Evolutionary conservation across 2,888 invertebrate species (phyloP), one percentile per base, ranked within the genome.

Genomic region (Watsonalla cultraria): DNA sequence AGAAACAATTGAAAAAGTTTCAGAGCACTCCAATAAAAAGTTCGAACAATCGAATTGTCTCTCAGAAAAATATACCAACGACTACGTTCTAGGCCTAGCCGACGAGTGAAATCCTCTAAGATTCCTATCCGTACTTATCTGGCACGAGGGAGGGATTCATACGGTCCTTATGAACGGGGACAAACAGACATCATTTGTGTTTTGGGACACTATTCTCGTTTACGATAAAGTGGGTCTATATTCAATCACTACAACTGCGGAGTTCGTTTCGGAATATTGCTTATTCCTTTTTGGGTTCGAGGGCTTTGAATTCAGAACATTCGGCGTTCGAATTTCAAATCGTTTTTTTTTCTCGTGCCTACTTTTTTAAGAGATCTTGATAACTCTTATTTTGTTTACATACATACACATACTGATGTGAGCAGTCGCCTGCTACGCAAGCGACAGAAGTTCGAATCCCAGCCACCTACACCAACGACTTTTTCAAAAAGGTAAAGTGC

Each of bases 41-140:
- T 8, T 37, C 37, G 11, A 42, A 42, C 9, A 8, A 2, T 11
- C 11, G 42, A 11, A 42, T 42, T 42, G 11, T 42, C 8, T 42
- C 11, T 11, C 42, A 37, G 7, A 7, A 8, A 11, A 42, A 42
- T 5, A 11, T 42, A 42, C 11, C 4, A 4, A 42, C 11, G 42
- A 4, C 24, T 24, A 24, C 42, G 11, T 11, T 11, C 11, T 5
- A 42, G 42, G 6, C 42, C 42, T 11, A 42, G 42, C 8, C 42
- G 9, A 42, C 11, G 11, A 42, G 42, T 42, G 5, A 8, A 42
- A 42, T 42, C 11, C 42, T 42, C 11, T 8, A 42, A 11, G 42
- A 42, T 11, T 53, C 52, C 59, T 52, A 59, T 59, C 47, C 54
- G 46, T 45, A 55, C 54, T 55, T 59, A 59, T 55, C 15, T 51